Base-by-base conservation (phyloP, 2,888 invertebrate species). In the Eristalinus aeneus region DNA sequence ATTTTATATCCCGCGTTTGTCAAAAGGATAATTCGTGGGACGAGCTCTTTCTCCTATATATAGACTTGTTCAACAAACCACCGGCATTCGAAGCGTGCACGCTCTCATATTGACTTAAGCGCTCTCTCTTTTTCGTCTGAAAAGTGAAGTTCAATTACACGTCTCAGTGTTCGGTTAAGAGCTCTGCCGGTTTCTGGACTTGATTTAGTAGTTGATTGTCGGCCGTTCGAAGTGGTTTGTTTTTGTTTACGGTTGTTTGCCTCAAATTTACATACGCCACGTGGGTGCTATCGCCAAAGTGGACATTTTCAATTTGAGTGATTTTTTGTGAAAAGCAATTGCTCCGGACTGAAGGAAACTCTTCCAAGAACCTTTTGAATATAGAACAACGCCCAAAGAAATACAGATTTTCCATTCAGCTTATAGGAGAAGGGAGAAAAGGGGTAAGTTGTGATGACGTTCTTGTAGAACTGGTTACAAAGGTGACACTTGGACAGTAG, bases 141-240 rank as follows among this genome's bases (percentile, higher is more conserved):
- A 16, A 16, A 46, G 46, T n/a, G 46, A 46, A 46, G 16, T 39
- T 39, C 16, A 16, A 16, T 1, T 16, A 46, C 6, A 8, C 46
- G 16, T 16, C 46, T 0, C 16, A 4, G 46, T 16, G 16, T 16
- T n/a, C 16, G 6, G 46, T 6, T 16, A 8, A 46, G 46, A 46
- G 16, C 16, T 8, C 5, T 46, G 46, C 46, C 46, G 46, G 46
- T 16, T 31, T 60, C 23, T 53, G 11, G 31, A 1, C 27, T 34
- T 12, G 58, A 12, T 56, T 84, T 84, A 85, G 88, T 88, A 77
- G 88, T 88, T 86, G 32, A 73, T 54, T 68, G 56, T 67, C 76
- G 68, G 64, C 80, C 77, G 39, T 54, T 39, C n/a, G 32, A 71
- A 36, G 31, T 74, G 68, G 72, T 79, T 84, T 39, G 53, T 12